These are phyloP conservation scores for Diaprepes abbreviatus DNA, from an alignment of 2,888 invertebrate genomes.

Conservation along the genomic window DNA sequence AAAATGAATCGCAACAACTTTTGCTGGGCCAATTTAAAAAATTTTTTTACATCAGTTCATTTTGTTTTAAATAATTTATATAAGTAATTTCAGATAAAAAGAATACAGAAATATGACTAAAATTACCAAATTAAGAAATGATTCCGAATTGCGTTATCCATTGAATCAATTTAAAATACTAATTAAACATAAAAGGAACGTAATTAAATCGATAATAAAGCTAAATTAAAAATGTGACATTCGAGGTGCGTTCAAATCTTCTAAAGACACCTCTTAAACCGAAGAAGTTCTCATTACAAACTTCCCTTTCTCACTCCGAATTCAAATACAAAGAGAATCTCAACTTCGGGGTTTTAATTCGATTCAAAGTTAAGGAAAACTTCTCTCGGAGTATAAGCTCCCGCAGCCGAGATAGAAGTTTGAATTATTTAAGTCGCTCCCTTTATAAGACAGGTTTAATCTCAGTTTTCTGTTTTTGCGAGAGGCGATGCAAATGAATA, in stretches of 20 bases:
- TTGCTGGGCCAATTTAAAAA: too few relatives aligned
- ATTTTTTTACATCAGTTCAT: too few relatives aligned
- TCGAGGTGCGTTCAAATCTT: not conserved
- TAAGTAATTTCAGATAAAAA: too few relatives aligned
- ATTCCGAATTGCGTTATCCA: too few relatives aligned
- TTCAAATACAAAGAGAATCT: constrained; percentile 7
- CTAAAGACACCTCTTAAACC: not conserved
- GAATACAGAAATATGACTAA: too few relatives aligned
- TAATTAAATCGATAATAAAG: too few relatives aligned
- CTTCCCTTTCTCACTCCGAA: not conserved
- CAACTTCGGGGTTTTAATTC: constrained; percentile 40
- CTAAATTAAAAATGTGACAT: not conserved
- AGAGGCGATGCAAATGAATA: constrained; percentile 37
- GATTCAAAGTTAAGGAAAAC: constrained; percentile 35
- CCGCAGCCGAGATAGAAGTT: constrained; percentile 40
- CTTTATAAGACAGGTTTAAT: constrained; percentile 49
- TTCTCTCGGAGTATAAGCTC: not conserved
- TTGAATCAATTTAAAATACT: too few relatives aligned
- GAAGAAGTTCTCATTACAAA: constrained; percentile 2
- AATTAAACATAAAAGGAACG: too few relatives aligned
- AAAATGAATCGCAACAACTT: too few relatives aligned
- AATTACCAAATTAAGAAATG: too few relatives aligned
- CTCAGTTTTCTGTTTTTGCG: constrained; percentile 45
- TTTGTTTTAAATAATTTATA: too few relatives aligned
- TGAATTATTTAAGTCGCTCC: constrained; percentile 46